Base-by-base conservation (phyloP, 2,888 invertebrate species). In the Cataglyphis livida region DNA sequence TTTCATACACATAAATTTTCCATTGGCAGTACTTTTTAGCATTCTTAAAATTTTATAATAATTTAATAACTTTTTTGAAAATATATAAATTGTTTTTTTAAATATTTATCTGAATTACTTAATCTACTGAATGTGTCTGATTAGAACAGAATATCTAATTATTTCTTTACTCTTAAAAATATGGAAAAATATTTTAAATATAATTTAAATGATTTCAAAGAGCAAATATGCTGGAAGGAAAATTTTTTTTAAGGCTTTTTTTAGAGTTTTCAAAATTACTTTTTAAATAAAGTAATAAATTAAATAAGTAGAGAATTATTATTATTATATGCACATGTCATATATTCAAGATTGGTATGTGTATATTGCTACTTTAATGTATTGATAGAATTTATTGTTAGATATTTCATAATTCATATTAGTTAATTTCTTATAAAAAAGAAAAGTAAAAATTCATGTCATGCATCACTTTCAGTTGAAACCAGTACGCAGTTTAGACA, bases 401-500 rank as follows among this genome's bases (percentile, higher is more conserved):
- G 12, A 12, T 35, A 38, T 61, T 81, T 71, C 15, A 38, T 81
- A 51, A 48, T 35, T 38, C 38, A n/a, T 81, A 70, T 71, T 32
- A 76, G 32, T 78, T 70, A 83, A 71, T 71, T 64, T 82, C 18
- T 21, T 62, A 59, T 75, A 35, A 51, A 82, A 3, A 38, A 68
- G 61, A 35, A 38, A 66, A 85, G 81, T 90, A 89, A 90, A 87
- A 83, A 86, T 81, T 85, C 35, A 35, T 90, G 82, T 91, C 89
- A 82, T 91, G 91, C 90, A 89, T 92, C 91, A 91, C 89, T 95
- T 95, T 91, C 95, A 96, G 96, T 94, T 96, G 94, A 96, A 96
- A 94, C 96, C 96, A 90, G 96, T 96, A 85, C 95, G 96, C 92
- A 96, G 96, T 94, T 95, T 96, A 94, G 96, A 96, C 94, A 96